These are phyloP conservation scores for Spodoptera exigua DNA, from an alignment of 2,888 invertebrate genomes.

Conservation along the genomic window DNA sequence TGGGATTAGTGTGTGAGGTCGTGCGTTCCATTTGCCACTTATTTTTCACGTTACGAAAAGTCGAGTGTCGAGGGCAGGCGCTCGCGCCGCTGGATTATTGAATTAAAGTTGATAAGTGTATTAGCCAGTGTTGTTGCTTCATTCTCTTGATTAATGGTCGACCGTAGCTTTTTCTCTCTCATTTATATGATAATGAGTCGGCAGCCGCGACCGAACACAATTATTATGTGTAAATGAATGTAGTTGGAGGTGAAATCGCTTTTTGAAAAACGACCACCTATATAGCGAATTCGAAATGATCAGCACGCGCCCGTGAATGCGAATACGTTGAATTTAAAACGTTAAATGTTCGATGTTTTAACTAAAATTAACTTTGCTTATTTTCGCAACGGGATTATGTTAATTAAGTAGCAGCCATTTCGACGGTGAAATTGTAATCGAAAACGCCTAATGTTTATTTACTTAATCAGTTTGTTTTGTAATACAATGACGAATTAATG, in stretches of 20 bases:
- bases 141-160: constrained; percentile 86
- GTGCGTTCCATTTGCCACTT: constrained; percentile 80
- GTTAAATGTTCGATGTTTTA: constrained; percentile 71
- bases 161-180: constrained; percentile 87
- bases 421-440: constrained; percentile 75
- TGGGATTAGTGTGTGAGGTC: constrained; percentile 82
- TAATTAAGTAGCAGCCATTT: constrained; percentile 77
- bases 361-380: constrained; percentile 77
- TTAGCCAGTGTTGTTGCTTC: constrained; percentile 87
- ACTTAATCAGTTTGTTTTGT: constrained; percentile 79
- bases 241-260: constrained; percentile 75
- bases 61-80: constrained; percentile 76
- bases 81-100: constrained; percentile 81
- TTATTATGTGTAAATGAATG: constrained; percentile 84
- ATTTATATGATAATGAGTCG: constrained; percentile 88
- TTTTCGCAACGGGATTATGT: constrained; percentile 77
- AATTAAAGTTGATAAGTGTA: constrained; percentile 89
- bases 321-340: constrained; percentile 66
- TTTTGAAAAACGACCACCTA: constrained; percentile 66
- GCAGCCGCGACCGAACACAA: constrained; percentile 80
- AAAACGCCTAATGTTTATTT: constrained; percentile 78
- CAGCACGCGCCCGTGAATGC: constrained; percentile 56
- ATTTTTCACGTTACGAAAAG: constrained; percentile 84
- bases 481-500: constrained; percentile 61
- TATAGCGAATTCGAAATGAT: constrained; percentile 65